phyloP scores from a whole-genome alignment of 2,113 vertebrate genomes.

The Helogale parvula region DNA sequence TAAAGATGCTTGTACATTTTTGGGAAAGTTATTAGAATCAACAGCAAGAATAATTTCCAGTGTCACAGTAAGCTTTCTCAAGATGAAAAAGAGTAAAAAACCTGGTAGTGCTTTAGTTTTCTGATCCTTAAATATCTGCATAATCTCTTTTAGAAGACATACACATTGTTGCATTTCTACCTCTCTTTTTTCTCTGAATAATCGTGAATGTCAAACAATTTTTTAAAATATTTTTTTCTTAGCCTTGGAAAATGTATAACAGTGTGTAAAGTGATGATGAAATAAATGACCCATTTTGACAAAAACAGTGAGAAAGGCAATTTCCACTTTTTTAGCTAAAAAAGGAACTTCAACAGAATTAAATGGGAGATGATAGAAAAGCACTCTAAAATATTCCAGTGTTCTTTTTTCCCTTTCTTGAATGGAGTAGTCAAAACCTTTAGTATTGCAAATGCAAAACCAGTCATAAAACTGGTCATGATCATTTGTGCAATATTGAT shows the following conservation, averaged over 20 bases:
- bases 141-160: conserved; percentile 1
- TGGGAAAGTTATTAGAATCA: conserved; percentile 15
- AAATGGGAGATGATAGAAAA: conserved; percentile 29
- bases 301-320: conserved; percentile 9
- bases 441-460: neutral
- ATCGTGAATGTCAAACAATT: conserved; percentile 1
- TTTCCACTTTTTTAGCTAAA: conserved; percentile 50
- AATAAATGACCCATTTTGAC: conserved; percentile 8
- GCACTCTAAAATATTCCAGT: neutral
- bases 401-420: neutral
- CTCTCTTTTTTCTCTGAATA: neutral
- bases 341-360: conserved; percentile 26
- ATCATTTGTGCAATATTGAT: neutral
- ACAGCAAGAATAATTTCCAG: neutral
- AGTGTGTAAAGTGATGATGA: neutral
- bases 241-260: neutral
- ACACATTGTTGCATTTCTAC: neutral
- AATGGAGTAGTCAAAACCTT: neutral
- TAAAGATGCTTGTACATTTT: neutral
- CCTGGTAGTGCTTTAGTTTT: neutral
- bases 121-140: neutral
- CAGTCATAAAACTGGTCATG: neutral
- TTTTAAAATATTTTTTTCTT: neutral
- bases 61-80: neutral
- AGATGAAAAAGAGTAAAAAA: conserved; percentile 24